These are phyloP conservation scores for Dolichomitus sp. DNA, from an alignment of 2,888 invertebrate genomes.

Conservation along the genomic window DNA sequence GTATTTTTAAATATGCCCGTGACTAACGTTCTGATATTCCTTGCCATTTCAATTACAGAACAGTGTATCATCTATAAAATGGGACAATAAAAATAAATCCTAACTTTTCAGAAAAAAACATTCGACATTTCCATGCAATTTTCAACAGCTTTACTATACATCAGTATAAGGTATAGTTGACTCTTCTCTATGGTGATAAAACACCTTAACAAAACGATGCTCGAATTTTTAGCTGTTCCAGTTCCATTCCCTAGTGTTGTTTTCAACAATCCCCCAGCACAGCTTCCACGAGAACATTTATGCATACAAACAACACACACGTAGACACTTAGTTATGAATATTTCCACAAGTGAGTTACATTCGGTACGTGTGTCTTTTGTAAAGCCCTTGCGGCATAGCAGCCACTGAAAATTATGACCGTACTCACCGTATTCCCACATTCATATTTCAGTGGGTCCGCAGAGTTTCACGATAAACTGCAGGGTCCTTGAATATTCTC, in stretches of 20 bases:
- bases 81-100: no score
- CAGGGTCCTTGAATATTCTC: slow-evolving; percentile 3
- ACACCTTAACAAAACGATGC: background rate
- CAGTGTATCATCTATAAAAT: no score
- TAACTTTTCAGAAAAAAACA: background rate
- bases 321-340: slow-evolving; percentile 8
- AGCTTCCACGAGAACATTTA: slow-evolving; percentile 18
- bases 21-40: no score
- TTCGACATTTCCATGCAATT: background rate
- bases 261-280: background rate
- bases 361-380: slow-evolving; percentile 5
- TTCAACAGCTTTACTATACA: background rate
- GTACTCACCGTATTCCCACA: slow-evolving; percentile 13
- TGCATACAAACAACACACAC: slow-evolving; percentile 4
- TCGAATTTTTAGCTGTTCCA: background rate
- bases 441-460: slow-evolving; percentile 18
- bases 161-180: background rate
- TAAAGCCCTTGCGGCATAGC: background rate
- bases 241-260: background rate
- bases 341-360: slow-evolving; percentile 29
- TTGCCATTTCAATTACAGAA: no score
- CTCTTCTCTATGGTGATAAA: background rate
- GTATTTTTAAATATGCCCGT: no score
- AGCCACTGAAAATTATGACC: slow-evolving; percentile 18
- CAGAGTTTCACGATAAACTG: slow-evolving; percentile 7